These are phyloP conservation scores for Dermolepida albohirtum DNA, from an alignment of 2,888 invertebrate species.

Conservation along the genomic window DNA sequence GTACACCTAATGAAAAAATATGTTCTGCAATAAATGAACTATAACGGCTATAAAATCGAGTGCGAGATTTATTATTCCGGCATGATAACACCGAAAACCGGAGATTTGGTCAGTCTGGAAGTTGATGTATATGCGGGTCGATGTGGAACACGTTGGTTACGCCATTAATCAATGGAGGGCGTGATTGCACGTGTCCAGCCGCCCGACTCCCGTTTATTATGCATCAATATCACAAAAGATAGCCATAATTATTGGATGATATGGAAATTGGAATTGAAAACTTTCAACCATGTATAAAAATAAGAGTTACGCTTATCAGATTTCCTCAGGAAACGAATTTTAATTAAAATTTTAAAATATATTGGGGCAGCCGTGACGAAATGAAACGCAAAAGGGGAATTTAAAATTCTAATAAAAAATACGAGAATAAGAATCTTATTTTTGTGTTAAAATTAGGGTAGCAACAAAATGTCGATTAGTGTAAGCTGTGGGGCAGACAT, in stretches of 20 bases:
- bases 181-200: conserved; percentile 54
- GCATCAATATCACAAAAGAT: conserved; percentile 18
- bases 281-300: conserved; percentile 11
- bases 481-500: too few relatives aligned
- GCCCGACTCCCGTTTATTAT: conserved; percentile 47
- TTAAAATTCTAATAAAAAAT: conserved; percentile 3
- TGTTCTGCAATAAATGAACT: conserved; percentile 2
- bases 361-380: neutral
- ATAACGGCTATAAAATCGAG: conserved; percentile 9
- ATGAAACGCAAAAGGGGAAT: neutral
- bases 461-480: too few relatives aligned
- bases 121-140: conserved; percentile 52
- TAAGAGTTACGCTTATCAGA: neutral
- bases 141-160: conserved; percentile 61
- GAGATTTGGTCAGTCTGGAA: conserved; percentile 32
- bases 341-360: conserved; percentile 19
- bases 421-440: neutral
- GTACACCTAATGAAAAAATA: neutral
- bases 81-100: conserved; percentile 22
- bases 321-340: conserved; percentile 13
- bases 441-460: neutral
- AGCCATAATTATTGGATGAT: conserved; percentile 9
- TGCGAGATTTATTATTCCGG: conserved; percentile 30
- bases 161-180: conserved; percentile 62
- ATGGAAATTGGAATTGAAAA: conserved; percentile 11